Base-by-base conservation (phyloP, 1,140 invertebrate species). In the Dinothrombium tinctorium region DNA sequence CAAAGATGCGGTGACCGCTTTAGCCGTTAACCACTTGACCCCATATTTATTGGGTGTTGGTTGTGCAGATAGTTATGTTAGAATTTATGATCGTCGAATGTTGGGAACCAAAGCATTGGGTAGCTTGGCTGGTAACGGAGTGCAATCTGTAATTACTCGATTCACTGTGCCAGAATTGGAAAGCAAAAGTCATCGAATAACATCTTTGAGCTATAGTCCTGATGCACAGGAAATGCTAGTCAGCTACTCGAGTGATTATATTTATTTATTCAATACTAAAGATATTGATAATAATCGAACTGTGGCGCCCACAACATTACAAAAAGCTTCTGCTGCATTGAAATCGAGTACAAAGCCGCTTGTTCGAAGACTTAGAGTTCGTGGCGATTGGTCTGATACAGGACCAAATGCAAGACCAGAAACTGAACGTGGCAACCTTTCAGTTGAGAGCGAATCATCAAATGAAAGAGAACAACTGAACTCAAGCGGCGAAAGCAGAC, bases 321-420 rank as follows among this genome's bases (percentile, higher is more conserved):
- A n/a, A n/a, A n/a, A n/a, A n/a, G n/a, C n/a, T n/a, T 20, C 19
- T 4, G n/a, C 37, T 5, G n/a, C 37, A 6, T 7, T n/a, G n/a
- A 15, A 12, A 7, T 38, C 37, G 5, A 22, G n/a, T 15, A 22
- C n/a, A 15, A 15, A 22, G 21, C 19, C 19, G 19, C 66, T 68
- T 24, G 66, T 75, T 25, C 68, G 76, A 49, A 60, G 76, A 35
- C 58, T 86, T 23, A 64, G 82, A 48, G 64, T 87, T 24, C 58
- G 81, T 40, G 80, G 80, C 4, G 81, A 87, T 60, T 87, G 82
- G 82, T 81, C 77, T 0, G 82, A 87, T 53, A 87, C 82, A 2
- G 81, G 71, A 3, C 80, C 79, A 2, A 69, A 78, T 59, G 75
- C 78, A 3, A 54, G 76, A 28, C 74, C 76, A 3, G 73, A 74